Percentiles rank a stretch among this genome's conserved stretches.
Evolutionary conservation across 2,113 vertebrate species (phyloP).

Genomic region (Tympanuchus pallidicinctus): DNA sequence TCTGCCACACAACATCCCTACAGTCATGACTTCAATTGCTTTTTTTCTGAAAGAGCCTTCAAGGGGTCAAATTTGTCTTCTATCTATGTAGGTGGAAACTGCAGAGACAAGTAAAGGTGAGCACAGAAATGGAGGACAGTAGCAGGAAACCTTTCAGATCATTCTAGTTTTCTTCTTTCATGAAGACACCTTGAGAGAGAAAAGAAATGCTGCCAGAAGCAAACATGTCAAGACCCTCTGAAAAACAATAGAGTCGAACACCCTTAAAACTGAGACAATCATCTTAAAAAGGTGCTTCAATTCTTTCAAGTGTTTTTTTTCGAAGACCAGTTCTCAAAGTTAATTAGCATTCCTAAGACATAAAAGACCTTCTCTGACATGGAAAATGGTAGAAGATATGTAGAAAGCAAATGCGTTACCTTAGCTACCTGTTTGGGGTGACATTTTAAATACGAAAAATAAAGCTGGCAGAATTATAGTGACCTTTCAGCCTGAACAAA

Average conservation of each 20-base stretch:
- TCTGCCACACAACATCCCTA: no score
- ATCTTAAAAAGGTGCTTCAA: conserved; percentile 34
- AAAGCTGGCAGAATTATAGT: conserved; percentile 69
- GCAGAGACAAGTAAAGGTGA: not conserved
- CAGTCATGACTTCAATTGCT: not conserved
- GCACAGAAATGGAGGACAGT: not conserved
- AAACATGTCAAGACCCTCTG: conserved; percentile 31
- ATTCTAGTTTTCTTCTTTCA: not conserved
- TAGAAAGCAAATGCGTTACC: conserved; percentile 66
- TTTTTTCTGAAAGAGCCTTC: not conserved
- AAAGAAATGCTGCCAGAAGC: conserved; percentile 36
- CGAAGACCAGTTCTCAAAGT: conserved; percentile 31
- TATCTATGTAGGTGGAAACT: not conserved
- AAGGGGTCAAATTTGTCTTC: not conserved
- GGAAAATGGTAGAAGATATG: conserved; percentile 54
- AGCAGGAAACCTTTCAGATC: conserved; percentile 19
- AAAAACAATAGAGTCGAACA: not conserved
- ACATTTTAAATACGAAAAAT: conserved; percentile 73
- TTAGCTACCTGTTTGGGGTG: conserved; percentile 66
- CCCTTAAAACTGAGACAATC: not conserved
- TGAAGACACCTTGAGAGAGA: conserved; percentile 12
- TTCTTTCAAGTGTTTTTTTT: not conserved
- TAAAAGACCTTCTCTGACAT: conserved; percentile 70
- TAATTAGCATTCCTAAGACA: conserved; percentile 69
- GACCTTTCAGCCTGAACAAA: conserved; percentile 74